Evolutionary conservation across 2,113 vertebrate genomes (phyloP).

Genomic region (Hippoglossus stenolepis): DNA sequence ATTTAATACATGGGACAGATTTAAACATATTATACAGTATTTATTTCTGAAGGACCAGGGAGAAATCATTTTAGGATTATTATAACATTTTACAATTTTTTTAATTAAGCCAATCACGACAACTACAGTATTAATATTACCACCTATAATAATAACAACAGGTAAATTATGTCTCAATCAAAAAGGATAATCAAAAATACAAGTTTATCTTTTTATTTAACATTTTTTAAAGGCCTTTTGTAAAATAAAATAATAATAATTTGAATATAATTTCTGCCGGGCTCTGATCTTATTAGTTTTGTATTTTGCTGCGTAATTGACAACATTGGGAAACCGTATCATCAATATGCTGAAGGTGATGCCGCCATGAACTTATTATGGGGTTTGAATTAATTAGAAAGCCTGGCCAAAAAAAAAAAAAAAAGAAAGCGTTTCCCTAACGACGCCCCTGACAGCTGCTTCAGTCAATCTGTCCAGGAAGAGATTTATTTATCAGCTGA

Average conservation of each 20-base stretch:
- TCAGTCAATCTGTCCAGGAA: slow-evolving; percentile 48
- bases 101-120: not conserved
- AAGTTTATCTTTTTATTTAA: not conserved
- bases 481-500: slow-evolving; percentile 50
- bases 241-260: not conserved
- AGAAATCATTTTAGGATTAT: not conserved
- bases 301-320: slow-evolving; percentile 1
- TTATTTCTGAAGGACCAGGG: too few relatives aligned
- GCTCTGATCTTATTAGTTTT: not conserved
- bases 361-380: slow-evolving; percentile 39
- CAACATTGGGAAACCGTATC: not conserved
- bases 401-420: slow-evolving; percentile 6
- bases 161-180: not conserved
- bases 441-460: slow-evolving; percentile 59
- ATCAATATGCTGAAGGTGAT: slow-evolving; percentile 34
- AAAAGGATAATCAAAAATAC: not conserved
- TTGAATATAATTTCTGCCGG: not conserved
- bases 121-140: not conserved
- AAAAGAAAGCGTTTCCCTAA: slow-evolving; percentile 16
- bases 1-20: not conserved
- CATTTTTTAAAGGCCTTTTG: too few relatives aligned
- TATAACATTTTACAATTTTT: not conserved
- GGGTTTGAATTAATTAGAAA: slow-evolving; percentile 64
- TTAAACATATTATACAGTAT: not conserved
- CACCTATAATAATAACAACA: not conserved